A percentile compares a stretch with the other conserved stretches of the same genome.
These are phyloP conservation scores for Ctenicera cuprea DNA, from an alignment of 2,888 invertebrate genomes.

Conservation along the genomic window DNA sequence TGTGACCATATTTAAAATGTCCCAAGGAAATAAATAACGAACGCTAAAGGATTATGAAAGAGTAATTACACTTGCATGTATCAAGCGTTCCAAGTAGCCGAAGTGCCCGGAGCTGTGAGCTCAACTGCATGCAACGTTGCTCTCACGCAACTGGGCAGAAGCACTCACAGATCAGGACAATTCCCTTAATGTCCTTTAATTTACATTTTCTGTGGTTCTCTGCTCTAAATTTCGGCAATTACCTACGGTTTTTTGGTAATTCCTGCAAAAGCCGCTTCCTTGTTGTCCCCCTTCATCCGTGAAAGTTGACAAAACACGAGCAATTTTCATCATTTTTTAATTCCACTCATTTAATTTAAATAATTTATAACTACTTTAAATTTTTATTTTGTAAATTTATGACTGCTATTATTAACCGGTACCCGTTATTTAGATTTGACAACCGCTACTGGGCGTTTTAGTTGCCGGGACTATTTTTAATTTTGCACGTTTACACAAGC, in stretches of 20 bases:
- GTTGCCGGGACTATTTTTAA: background rate
- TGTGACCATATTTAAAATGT: slow-evolving; percentile 58
- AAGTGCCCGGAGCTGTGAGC: slow-evolving; percentile 60
- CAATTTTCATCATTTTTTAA: slow-evolving; percentile 28
- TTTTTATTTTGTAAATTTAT: slow-evolving; percentile 14
- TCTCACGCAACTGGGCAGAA: slow-evolving; percentile 58
- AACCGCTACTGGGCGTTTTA: slow-evolving; percentile 24
- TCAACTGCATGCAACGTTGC: slow-evolving; percentile 58
- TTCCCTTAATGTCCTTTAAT: slow-evolving; percentile 54
- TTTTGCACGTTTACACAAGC: background rate
- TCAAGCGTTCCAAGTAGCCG: slow-evolving; percentile 67
- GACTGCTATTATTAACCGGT: slow-evolving; percentile 1
- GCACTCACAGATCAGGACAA: slow-evolving; percentile 56
- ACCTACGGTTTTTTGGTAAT: slow-evolving; percentile 46
- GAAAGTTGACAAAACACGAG: slow-evolving; percentile 44
- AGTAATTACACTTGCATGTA: slow-evolving; percentile 66
- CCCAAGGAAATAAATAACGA: slow-evolving; percentile 63
- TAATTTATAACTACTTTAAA: background rate
- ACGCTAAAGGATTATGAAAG: slow-evolving; percentile 63
- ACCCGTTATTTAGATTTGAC: slow-evolving; percentile 4
- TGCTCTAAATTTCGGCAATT: slow-evolving; percentile 46
- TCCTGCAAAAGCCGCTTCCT: slow-evolving; percentile 44
- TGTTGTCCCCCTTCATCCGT: slow-evolving; percentile 29
- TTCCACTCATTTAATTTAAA: slow-evolving; percentile 6
- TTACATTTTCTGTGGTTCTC: slow-evolving; percentile 48